Conservation (phyloP, 2,113 vertebrate species). For the Salvelinus alpinus region DNA sequence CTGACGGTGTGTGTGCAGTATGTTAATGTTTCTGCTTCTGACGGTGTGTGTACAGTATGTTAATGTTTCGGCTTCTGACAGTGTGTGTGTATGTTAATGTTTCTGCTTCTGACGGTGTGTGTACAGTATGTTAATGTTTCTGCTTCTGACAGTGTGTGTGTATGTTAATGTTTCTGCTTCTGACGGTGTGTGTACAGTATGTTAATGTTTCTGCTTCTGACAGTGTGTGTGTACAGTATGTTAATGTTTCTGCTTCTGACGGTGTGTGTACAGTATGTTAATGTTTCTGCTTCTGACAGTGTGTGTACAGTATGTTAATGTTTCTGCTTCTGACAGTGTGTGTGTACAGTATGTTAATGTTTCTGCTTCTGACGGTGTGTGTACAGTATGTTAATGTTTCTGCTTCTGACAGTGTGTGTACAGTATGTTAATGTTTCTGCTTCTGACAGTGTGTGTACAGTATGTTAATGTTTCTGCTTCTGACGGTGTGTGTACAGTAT, state of each 20-base stretch:
- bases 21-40: not conserved
- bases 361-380: not conserved
- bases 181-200: not conserved
- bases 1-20: not conserved
- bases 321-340: not conserved
- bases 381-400: constrained; percentile 16
- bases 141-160: not conserved
- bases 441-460: too few species aligned
- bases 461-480: too few species aligned
- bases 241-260: not conserved
- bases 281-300: not conserved
- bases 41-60: not conserved
- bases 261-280: not conserved
- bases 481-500: too few species aligned
- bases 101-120: not conserved
- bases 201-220: not conserved
- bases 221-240: not conserved
- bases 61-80: too few species aligned
- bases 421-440: not conserved
- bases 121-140: not conserved
- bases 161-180: not conserved
- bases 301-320: not conserved
- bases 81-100: constrained; percentile 13
- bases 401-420: not conserved
- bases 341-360: not conserved